Evolutionary conservation across 2,113 vertebrate species (phyloP).

Genomic region (Craseonycteris thonglongyai): DNA sequence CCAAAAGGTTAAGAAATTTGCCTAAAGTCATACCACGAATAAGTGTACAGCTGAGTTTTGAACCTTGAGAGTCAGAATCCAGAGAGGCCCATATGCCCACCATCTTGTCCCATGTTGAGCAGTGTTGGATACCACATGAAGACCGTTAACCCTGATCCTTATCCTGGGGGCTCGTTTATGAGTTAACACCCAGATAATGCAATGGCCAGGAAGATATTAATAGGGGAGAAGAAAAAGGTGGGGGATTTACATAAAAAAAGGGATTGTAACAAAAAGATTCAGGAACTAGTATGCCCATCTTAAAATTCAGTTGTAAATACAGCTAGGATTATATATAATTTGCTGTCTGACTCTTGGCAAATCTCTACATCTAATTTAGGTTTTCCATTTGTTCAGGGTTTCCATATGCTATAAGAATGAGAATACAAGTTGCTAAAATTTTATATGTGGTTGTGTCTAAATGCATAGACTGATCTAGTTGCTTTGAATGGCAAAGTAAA

Average conservation of each 20-base stretch:
- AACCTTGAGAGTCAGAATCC: not conserved
- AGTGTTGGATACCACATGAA: not conserved
- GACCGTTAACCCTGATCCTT: not conserved
- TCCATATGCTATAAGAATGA: not conserved
- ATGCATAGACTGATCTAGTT: not conserved
- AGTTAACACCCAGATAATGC: not conserved
- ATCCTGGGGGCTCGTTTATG: not conserved
- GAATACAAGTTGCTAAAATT: not conserved
- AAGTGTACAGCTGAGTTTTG: not conserved
- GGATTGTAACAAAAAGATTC: not conserved
- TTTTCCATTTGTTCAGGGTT: slow-evolving; percentile 21
- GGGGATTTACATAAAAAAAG: not conserved
- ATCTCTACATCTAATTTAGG: not conserved
- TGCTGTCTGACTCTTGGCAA: not conserved
- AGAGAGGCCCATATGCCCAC: not conserved
- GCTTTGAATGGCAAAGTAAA: not conserved
- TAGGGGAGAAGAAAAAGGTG: not conserved
- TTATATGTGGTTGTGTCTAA: not conserved
- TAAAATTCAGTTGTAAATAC: not conserved
- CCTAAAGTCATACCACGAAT: not conserved
- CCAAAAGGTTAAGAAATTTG: not conserved
- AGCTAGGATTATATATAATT: not conserved
- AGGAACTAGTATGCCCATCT: not conserved
- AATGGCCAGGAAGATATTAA: not conserved
- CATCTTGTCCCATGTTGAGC: not conserved